phyloP scores from a whole-genome alignment of 2,797 vertebrate species.

The Hemibagrus guttatus region DNA sequence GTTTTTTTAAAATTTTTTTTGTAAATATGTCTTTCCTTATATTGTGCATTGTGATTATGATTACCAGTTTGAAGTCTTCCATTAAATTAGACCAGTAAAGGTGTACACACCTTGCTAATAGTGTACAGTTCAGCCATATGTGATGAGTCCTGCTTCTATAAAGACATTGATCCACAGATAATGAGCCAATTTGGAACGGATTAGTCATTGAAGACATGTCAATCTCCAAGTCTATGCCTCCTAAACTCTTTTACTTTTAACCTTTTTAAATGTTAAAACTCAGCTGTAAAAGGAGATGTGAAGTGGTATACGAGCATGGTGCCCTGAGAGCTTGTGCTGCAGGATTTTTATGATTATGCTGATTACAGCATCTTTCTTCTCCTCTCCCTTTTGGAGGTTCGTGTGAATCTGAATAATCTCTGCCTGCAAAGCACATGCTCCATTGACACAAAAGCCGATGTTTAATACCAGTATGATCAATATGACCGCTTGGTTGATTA shows the following conservation, averaged over 20 bases:
- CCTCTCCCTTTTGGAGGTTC: constrained; percentile 67
- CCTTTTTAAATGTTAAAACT: background rate
- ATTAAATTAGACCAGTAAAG: background rate
- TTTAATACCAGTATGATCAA: constrained; percentile 75
- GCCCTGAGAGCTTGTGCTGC: background rate
- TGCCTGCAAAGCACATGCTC: constrained; percentile 55
- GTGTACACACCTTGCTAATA: background rate
- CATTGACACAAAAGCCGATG: constrained; percentile 65
- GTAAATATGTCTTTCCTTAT: background rate
- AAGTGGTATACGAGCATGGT: background rate
- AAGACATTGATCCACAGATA: background rate
- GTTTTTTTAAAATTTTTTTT: background rate
- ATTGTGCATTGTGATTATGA: background rate
- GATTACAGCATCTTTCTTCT: constrained; percentile 75
- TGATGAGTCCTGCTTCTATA: background rate
- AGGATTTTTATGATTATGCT: constrained; percentile 69
- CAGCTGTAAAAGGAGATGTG: background rate
- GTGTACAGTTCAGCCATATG: background rate
- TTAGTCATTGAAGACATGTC: background rate
- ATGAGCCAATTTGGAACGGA: background rate
- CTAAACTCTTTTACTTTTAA: background rate
- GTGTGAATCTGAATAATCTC: constrained; percentile 75
- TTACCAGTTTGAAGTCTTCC: background rate
- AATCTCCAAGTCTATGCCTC: background rate
- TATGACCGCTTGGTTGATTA: constrained; percentile 74